phyloP scores from a whole-genome alignment of 1,140 invertebrate genomes.

The Drosophila watanabei region DNA sequence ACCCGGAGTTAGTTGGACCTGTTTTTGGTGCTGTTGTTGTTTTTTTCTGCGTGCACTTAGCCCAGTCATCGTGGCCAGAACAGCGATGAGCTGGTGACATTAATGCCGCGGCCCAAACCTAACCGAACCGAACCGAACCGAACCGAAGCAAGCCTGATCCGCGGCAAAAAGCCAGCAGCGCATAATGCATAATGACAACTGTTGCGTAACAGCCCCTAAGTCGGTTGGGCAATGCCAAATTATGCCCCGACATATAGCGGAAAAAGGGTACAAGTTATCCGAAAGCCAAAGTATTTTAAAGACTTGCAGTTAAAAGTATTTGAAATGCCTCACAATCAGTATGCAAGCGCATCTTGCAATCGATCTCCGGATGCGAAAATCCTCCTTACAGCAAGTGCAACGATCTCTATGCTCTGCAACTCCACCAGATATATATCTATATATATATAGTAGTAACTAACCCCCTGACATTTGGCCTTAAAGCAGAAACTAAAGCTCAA shows the following conservation, averaged over 20 bases:
- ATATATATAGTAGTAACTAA: neutral
- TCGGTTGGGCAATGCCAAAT: slow-evolving; percentile 58
- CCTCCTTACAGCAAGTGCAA: slow-evolving; percentile 6
- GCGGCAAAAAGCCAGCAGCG: slow-evolving; percentile 16
- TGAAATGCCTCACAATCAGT: neutral
- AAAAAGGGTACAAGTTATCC: slow-evolving; percentile 17
- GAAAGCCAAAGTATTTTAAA: neutral
- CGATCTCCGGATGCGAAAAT: neutral
- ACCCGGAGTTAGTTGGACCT: slow-evolving; percentile 10
- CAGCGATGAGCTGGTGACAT: slow-evolving; percentile 67
- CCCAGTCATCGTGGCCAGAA: slow-evolving; percentile 45
- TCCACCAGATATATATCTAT: slow-evolving; percentile 7
- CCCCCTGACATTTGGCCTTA: slow-evolving; percentile 56
- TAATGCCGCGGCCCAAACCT: slow-evolving; percentile 49
- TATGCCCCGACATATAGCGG: slow-evolving; percentile 28
- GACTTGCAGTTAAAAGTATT: neutral
- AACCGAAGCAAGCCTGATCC: neutral
- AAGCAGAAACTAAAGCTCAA: neutral
- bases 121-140: neutral
- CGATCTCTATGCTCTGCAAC: slow-evolving; percentile 1
- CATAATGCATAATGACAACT: slow-evolving; percentile 69
- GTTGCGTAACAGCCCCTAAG: slow-evolving; percentile 25
- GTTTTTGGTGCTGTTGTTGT: neutral
- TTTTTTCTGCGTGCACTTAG: slow-evolving; percentile 43
- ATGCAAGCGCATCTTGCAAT: neutral